A percentile compares a stretch with the other conserved stretches of the same genome.
phyloP scores from a whole-genome alignment of 2,113 vertebrate genomes.

The Gadus macrocephalus region DNA sequence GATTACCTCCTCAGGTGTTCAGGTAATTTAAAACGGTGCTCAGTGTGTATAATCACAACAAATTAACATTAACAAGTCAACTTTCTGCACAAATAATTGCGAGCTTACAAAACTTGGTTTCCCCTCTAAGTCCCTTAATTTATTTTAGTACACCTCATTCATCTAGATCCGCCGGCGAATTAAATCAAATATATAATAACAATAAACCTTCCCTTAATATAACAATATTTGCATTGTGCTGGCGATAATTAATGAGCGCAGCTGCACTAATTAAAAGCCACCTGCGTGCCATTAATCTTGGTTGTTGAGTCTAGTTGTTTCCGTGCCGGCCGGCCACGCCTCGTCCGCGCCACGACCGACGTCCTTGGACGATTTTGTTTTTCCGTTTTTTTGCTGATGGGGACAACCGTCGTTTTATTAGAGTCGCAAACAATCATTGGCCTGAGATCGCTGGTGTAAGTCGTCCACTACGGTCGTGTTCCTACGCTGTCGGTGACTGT shows the following conservation, averaged over 20 bases:
- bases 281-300: constrained; percentile 99
- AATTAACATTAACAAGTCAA: no score
- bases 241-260: constrained; percentile 96
- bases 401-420: constrained; percentile 70
- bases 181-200: constrained; percentile 97
- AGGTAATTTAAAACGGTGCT: no score
- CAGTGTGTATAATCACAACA: no score
- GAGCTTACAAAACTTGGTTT: constrained; percentile 10
- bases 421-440: constrained; percentile 22
- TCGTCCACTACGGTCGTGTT: no score
- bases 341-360: constrained; percentile 58
- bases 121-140: constrained; percentile 41
- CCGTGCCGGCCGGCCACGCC: constrained; percentile 77
- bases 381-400: constrained; percentile 70
- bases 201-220: constrained; percentile 93
- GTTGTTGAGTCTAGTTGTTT: constrained; percentile 81
- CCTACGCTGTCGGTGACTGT: no score
- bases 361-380: constrained; percentile 76
- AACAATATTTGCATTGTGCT: constrained; percentile 98
- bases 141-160: constrained; percentile 80
- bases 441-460: no score
- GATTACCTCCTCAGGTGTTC: no score
- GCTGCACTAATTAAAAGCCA: constrained; percentile 99
- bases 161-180: constrained; percentile 93
- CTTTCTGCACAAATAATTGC: no score